Evolutionary conservation across 2,113 vertebrate genomes (phyloP).

Genomic region (Platycercus adscitus): DNA sequence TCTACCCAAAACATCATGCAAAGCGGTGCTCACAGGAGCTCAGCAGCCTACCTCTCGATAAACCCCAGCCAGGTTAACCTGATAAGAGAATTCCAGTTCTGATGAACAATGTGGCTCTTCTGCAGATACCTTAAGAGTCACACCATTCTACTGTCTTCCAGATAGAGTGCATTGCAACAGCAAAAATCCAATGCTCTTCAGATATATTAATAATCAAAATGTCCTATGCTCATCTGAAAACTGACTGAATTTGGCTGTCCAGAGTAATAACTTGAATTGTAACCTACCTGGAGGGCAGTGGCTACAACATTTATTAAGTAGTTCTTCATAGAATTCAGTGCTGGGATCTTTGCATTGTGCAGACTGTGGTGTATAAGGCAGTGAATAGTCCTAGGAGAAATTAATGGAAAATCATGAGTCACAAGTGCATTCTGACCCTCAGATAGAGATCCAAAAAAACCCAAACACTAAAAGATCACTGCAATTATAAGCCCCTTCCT

Average conservation of each 20-base stretch:
- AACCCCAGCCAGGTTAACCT: neutral
- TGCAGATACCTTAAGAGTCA: neutral
- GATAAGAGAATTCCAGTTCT: neutral
- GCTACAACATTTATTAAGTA: slow-evolving; percentile 55
- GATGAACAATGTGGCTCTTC: neutral
- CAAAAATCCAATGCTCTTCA: neutral
- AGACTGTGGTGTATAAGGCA: neutral
- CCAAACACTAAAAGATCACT: neutral
- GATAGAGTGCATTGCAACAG: neutral
- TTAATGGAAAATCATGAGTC: neutral
- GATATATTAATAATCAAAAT: neutral
- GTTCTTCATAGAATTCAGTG: slow-evolving; percentile 45
- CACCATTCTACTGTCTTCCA: neutral
- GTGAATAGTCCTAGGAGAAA: slow-evolving; percentile 14
- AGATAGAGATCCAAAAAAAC: neutral
- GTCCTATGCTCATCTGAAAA: neutral
- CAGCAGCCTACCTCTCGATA: neutral
- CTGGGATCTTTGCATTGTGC: neutral
- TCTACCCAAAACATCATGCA: neutral
- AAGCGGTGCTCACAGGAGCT: neutral
- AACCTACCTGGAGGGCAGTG: slow-evolving; percentile 68
- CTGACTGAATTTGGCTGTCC: neutral
- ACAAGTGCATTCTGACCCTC: neutral
- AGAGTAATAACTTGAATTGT: neutral
- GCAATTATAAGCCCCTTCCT: neutral